Evolutionary conservation across 2,797 vertebrate genomes (phyloP).

Genomic region (Heterohyrax brucei): DNA sequence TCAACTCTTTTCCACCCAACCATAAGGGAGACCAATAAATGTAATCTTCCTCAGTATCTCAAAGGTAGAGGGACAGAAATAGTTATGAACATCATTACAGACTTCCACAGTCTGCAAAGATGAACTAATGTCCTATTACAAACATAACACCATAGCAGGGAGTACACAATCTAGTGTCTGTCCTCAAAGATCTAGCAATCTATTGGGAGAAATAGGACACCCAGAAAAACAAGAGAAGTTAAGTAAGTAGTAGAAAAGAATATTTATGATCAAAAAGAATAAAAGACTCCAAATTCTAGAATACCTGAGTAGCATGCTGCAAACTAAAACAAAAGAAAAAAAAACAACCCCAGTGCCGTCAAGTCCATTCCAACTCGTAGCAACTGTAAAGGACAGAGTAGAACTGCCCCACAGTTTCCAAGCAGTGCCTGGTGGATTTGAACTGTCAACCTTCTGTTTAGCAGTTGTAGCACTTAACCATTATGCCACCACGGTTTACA

Average conservation of each 20-base stretch:
- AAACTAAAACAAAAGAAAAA: too few species aligned
- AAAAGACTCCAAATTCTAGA: conserved; percentile 55
- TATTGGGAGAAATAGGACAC: conserved; percentile 23
- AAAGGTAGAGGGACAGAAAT: conserved; percentile 52
- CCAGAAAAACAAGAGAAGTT: conserved; percentile 39
- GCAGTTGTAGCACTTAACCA: too few species aligned
- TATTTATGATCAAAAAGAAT: conserved; percentile 27
- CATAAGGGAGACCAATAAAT: not conserved
- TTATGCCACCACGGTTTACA: not conserved
- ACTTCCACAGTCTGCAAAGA: conserved; percentile 21
- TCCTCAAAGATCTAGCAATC: not conserved
- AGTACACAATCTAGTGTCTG: not conserved
- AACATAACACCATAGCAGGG: not conserved
- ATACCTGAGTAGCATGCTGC: not conserved
- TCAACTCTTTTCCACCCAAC: conserved; percentile 35
- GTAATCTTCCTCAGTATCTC: conserved; percentile 54
- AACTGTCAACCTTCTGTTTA: too few species aligned
- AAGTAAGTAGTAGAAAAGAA: conserved; percentile 3
- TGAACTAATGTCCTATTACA: conserved; percentile 34
- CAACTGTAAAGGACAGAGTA: too few species aligned
- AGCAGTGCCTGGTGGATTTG: too few species aligned
- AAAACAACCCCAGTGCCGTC: too few species aligned
- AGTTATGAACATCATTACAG: conserved; percentile 43
- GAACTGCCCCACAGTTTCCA: too few species aligned
- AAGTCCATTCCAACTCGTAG: too few species aligned